A percentile compares a stretch with the other conserved stretches of the same genome.
Conservation (phyloP, 2,797 vertebrate genomes). For the Bufotes viridis region DNA sequence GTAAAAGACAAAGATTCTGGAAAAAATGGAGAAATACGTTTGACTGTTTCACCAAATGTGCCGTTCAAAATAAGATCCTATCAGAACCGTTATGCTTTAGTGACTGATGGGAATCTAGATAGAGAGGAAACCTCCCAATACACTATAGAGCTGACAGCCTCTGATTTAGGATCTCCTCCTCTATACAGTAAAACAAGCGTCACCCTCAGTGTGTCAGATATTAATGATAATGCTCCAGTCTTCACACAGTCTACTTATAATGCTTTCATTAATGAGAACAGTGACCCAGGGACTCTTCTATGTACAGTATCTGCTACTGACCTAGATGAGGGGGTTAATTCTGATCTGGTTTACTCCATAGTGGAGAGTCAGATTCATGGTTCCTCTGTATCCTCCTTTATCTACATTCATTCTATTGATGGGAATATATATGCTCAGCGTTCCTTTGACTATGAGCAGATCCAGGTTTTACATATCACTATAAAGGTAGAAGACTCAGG, state of each 20-base stretch:
- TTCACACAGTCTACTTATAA: constrained; percentile 71
- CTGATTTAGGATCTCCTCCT: constrained; percentile 70
- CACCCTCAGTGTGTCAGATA: constrained; percentile 66
- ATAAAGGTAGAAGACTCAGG: constrained; percentile 71
- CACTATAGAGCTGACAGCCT: constrained; percentile 72
- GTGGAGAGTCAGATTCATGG: constrained; percentile 64
- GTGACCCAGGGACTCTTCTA: constrained; percentile 67
- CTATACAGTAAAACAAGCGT: constrained; percentile 69
- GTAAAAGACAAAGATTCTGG: background rate
- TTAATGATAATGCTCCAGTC: constrained; percentile 74
- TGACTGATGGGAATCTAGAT: constrained; percentile 63
- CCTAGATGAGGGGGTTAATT: constrained; percentile 68
- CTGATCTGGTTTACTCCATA: constrained; percentile 70
- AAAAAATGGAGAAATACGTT: background rate
- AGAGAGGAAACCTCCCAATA: constrained; percentile 68
- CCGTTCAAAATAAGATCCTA: constrained; percentile 39
- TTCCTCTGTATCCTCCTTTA: constrained; percentile 62
- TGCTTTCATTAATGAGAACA: constrained; percentile 77
- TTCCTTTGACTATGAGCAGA: constrained; percentile 71
- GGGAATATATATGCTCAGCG: constrained; percentile 68
- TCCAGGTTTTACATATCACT: constrained; percentile 66
- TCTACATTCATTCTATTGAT: constrained; percentile 72
- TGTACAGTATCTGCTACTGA: constrained; percentile 69
- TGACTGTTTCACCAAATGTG: background rate
- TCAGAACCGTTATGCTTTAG: constrained; percentile 66